phyloP scores from a whole-genome alignment of 2,113 vertebrate genomes.

The Pseudonaja textilis region DNA sequence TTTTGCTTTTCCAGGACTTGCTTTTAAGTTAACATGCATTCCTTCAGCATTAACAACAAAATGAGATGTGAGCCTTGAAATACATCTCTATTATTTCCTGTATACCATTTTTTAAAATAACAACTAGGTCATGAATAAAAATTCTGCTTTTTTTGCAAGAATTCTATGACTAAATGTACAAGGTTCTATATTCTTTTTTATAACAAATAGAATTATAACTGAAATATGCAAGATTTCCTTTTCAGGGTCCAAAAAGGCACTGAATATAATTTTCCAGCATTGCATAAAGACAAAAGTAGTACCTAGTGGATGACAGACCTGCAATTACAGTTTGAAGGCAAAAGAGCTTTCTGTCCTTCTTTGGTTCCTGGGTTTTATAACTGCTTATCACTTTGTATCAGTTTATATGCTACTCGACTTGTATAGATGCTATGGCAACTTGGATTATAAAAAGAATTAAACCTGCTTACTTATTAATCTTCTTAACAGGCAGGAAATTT shows the following conservation, averaged over 20 bases:
- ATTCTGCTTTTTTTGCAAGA: not conserved
- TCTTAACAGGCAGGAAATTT: not conserved
- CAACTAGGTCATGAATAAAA: conserved; percentile 27
- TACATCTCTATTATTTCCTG: conserved; percentile 58
- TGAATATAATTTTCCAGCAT: not conserved
- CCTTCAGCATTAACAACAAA: conserved; percentile 62
- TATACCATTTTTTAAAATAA: conserved; percentile 45
- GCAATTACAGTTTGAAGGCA: not conserved
- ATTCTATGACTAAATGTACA: conserved; percentile 25
- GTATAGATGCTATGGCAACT: not conserved
- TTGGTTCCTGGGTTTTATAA: not conserved
- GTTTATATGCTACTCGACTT: not conserved
- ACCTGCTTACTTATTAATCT: not conserved
- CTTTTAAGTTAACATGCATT: conserved; percentile 62
- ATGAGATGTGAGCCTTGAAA: conserved; percentile 59
- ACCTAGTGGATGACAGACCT: not conserved
- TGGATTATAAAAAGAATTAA: not conserved
- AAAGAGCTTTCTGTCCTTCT: not conserved
- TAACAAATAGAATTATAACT: not conserved
- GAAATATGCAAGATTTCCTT: not conserved
- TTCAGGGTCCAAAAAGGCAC: not conserved
- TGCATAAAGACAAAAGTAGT: not conserved
- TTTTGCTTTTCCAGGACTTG: conserved; percentile 62
- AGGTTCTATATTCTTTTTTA: not conserved
- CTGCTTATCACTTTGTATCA: not conserved